Base-by-base conservation (phyloP, 2,797 vertebrate species). In the Lepus oiostolus region DNA sequence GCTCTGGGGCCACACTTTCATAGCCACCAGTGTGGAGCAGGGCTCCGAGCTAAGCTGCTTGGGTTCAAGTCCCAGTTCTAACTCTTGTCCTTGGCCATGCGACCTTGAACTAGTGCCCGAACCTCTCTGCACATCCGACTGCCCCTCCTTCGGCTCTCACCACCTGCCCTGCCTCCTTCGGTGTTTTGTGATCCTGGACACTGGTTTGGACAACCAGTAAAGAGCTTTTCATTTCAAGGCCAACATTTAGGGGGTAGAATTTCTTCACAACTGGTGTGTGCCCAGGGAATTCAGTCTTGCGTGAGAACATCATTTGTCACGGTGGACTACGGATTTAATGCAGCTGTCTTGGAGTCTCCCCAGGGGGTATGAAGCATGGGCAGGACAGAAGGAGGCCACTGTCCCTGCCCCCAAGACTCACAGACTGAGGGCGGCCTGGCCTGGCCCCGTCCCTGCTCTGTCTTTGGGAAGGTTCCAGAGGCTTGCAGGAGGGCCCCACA, bases 241-340 rank as follows among this genome's bases (percentile, higher is more conserved):
- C 88, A 90, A 86, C 90, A 93, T 72, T 96, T 84, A 12, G 11
- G 79, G 79, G 87, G 91, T 77, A 68, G 85, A 88, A 76, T 95
- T 94, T 94, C 94, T 92, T 91, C 92, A 86, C 74, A 65, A 71
- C 12, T 86, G 93, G 96, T 88, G 72, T 94, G 83, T 92, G 92
- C 54, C 90, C 79, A 38, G 75, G 65, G 82, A 85, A 94, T 74
- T 83, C 60, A 32, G 90, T 83, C 85, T 95, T 60, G 90, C 92
- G 62, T 94, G 94, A 95, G 96, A 94, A 92, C 94, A 88, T 47
- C 7, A 4, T 81, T 71, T 89, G 94, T 96, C 83, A 54, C 65
- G 92, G 95, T 86, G 76, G 92, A 94, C 88, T 4, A 58, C 68
- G 95, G 95, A 96, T 92, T 96, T 94, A 92, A 84, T 52, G 77